A percentile compares a stretch with the other conserved stretches of the same genome.
These are phyloP conservation scores for Euwallacea fornicatus DNA, from an alignment of 1,140 invertebrate genomes.

Conservation along the genomic window DNA sequence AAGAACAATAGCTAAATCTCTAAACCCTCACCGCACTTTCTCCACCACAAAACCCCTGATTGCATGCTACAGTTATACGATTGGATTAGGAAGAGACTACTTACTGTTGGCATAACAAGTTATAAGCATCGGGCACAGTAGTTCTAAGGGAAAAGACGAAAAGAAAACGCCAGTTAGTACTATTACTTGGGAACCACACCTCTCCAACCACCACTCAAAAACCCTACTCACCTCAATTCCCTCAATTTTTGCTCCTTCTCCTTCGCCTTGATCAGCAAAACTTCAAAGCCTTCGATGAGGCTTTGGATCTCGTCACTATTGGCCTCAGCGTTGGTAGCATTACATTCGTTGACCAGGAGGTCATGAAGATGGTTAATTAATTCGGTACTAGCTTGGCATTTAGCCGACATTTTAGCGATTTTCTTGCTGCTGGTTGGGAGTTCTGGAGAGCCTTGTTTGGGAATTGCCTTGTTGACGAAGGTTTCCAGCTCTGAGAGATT, in stretches of 20 bases:
- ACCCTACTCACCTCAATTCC: constrained; percentile 64
- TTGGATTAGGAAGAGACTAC: constrained; percentile 51
- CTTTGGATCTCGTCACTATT: constrained; percentile 66
- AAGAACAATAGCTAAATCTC: too few species aligned
- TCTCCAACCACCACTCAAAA: neutral
- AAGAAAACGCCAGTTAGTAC: constrained; percentile 47
- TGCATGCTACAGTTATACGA: neutral
- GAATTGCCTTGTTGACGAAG: constrained; percentile 57
- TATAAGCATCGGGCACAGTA: constrained; percentile 63
- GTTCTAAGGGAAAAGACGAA: constrained; percentile 56
- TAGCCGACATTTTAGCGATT: constrained; percentile 67
- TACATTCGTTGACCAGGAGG: constrained; percentile 72
- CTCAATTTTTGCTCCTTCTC: constrained; percentile 72
- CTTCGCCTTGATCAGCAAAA: constrained; percentile 69
- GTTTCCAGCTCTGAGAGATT: constrained; percentile 61
- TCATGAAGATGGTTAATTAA: constrained; percentile 76
- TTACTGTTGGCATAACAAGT: constrained; percentile 70
- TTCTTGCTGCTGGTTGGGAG: constrained; percentile 58
- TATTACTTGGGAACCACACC: constrained; percentile 39
- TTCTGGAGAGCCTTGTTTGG: constrained; percentile 58
- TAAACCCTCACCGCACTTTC: neutral
- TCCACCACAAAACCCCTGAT: neutral
- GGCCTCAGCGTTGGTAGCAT: constrained; percentile 66
- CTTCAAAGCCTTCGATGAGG: constrained; percentile 68
- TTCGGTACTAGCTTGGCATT: constrained; percentile 74